Percentiles rank a stretch among this genome's conserved stretches.
Evolutionary conservation across 2,888 invertebrate genomes (phyloP).

Genomic region (Pachycephus smyrnensis): DNA sequence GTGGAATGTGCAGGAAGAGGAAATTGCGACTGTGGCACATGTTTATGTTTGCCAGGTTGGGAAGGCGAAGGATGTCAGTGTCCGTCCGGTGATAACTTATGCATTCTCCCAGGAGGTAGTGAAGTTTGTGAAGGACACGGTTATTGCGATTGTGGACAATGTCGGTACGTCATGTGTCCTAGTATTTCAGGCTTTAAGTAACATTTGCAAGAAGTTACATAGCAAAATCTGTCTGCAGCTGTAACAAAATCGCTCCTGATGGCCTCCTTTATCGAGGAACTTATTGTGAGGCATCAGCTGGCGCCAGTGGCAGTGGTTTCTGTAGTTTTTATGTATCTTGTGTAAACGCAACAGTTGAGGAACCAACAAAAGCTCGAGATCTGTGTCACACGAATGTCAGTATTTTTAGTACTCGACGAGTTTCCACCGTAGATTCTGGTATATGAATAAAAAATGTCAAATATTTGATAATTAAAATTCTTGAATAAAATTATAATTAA

Average conservation of each 20-base stretch:
- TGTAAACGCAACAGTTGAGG: conserved; percentile 48
- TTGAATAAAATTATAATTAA: too few relatives aligned
- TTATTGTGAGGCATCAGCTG: conserved; percentile 50
- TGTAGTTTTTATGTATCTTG: conserved; percentile 47
- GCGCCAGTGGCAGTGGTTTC: conserved; percentile 42
- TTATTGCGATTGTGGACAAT: conserved; percentile 52
- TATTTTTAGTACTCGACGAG: neutral
- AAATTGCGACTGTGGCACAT: conserved; percentile 47
- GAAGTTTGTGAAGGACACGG: conserved; percentile 49
- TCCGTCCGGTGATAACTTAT: conserved; percentile 39
- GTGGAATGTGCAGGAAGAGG: conserved; percentile 49
- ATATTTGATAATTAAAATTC: too few relatives aligned
- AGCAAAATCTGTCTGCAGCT: conserved; percentile 29
- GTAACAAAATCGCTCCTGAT: conserved; percentile 43
- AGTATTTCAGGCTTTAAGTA: too few relatives aligned
- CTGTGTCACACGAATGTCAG: conserved; percentile 38
- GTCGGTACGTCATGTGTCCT: conserved; percentile 33
- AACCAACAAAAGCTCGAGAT: conserved; percentile 29
- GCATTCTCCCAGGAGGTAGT: conserved; percentile 49
- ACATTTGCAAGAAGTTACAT: neutral
- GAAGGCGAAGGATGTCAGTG: conserved; percentile 48
- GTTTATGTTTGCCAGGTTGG: conserved; percentile 48
- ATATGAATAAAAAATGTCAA: neutral
- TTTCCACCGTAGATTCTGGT: conserved; percentile 37
- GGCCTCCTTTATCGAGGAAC: conserved; percentile 46